Evolutionary conservation across 2,113 vertebrate genomes (phyloP).

Genomic region (Campylomormyrus numenius): DNA sequence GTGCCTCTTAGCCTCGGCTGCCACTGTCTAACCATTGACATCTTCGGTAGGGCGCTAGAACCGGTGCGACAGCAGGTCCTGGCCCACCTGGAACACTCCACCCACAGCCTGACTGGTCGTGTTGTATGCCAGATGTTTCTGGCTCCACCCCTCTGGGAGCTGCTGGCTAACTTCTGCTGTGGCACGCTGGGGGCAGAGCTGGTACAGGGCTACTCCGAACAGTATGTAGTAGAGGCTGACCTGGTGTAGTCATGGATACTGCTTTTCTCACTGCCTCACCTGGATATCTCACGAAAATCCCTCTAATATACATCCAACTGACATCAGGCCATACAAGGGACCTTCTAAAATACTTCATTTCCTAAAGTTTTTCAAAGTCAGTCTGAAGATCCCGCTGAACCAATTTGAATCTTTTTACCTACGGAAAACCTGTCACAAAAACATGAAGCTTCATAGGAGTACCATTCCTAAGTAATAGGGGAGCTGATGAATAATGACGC

Average conservation of each 20-base stretch:
- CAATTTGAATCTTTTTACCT: background rate
- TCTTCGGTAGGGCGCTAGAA: background rate
- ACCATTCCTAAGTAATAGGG: background rate
- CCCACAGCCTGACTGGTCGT: background rate
- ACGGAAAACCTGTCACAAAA: background rate
- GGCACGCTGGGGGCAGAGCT: background rate
- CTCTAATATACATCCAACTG: background rate
- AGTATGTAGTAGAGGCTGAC: background rate
- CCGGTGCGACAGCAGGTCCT: background rate
- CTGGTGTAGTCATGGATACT: background rate
- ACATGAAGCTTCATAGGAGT: background rate
- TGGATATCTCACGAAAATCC: background rate
- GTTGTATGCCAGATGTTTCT: constrained; percentile 1
- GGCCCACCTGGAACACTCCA: background rate
- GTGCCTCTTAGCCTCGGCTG: background rate
- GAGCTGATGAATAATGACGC: background rate
- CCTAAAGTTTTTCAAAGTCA: background rate
- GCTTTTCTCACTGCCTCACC: background rate
- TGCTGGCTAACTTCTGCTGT: background rate
- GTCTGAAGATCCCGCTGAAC: background rate
- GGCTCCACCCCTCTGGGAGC: background rate
- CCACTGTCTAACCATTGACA: background rate
- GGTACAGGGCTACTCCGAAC: background rate
- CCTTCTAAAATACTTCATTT: background rate
- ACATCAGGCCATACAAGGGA: background rate